Evolutionary conservation across 92 coral and sea anemone species (phyloP), one percentile per base, ranked within the genome.

Genomic region (Epizoanthus ramosus): DNA sequence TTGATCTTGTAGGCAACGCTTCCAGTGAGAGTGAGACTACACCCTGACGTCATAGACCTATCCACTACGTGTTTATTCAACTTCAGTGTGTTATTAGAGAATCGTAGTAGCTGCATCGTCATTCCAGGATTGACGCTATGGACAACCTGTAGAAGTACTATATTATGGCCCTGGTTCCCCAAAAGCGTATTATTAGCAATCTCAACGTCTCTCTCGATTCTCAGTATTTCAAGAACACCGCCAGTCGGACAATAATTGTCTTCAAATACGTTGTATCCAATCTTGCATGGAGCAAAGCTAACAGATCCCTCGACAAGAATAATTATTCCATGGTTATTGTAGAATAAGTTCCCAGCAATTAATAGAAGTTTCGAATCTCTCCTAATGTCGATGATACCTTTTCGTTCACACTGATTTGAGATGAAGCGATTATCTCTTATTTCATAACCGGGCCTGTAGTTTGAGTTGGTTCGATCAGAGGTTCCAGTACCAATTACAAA

Each of bases 11-110:
- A 68, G 7, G 83, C 63, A 31, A 69, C 54, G 7, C 81, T 52
- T 5, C 95, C 95, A 60, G 84, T 65, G 3, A 92, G 33, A 18
- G 21, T 45, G 23, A 86, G 10, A 2, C 25, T 75, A 43, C 92
- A 85, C 24, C 53, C n/a, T 2, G 41, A 43, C 24, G 0, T 63
- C 14, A 19, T 37, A 14, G 4, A 15, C 14, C 13, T 8, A 1
- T 53, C 39, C 41, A 17, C 39, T 14, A 17, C 19, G 22, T 31
- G 50, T 6, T 39, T n/a, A 74, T 89, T 92, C 6, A 71, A 50
- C 15, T 24, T 33, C 24, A 92, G 60, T 1, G 87, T 80, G 56
- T 92, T 92, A 63, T 92, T 74, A n/a, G 9, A 24, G 56, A 92
- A 65, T 6, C 28, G 22, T 0, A 92, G 19, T 7, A 39, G 7